Percentiles rank a stretch among this genome's conserved stretches.
Conservation (phyloP, 2,113 vertebrate genomes). For the Stegastes partitus region DNA sequence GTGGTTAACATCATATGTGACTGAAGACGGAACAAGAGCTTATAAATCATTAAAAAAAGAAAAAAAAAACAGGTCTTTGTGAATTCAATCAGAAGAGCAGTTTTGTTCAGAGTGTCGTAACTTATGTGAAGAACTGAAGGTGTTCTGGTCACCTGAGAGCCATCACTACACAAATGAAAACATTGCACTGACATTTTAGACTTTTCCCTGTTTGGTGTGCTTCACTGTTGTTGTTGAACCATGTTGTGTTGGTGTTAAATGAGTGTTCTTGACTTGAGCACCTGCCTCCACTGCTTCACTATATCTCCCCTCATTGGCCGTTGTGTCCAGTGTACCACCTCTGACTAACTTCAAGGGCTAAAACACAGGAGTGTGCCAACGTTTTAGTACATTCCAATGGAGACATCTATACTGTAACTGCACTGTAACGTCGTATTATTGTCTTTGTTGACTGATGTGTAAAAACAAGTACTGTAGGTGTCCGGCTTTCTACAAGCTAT, state of each 20-base stretch:
- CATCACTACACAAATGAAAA: conserved; percentile 41
- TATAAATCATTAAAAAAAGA: no score
- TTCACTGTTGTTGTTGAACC: conserved; percentile 13
- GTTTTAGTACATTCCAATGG: conserved; percentile 79
- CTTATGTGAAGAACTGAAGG: not conserved
- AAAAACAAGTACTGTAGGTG: conserved; percentile 67
- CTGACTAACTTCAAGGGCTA: conserved; percentile 80
- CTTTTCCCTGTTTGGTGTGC: conserved; percentile 36
- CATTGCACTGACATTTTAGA: conserved; percentile 50
- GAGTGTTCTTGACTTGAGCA: not conserved
- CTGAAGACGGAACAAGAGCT: no score
- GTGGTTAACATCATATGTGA: no score
- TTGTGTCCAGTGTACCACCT: conserved; percentile 31
- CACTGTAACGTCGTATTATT: conserved; percentile 62
- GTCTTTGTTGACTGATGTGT: conserved; percentile 59
- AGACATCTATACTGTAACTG: conserved; percentile 80
- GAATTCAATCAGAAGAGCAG: conserved; percentile 5
- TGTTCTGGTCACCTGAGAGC: conserved; percentile 23
- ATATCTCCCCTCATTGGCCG: not conserved
- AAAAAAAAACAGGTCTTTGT: not conserved
- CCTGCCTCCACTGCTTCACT: conserved; percentile 18
- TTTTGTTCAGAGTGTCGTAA: not conserved
- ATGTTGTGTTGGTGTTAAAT: conserved; percentile 28
- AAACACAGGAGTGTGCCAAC: conserved; percentile 75
- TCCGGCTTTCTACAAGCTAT: conserved; percentile 58